These are phyloP conservation scores for Diadromus collaris DNA, from an alignment of 2,888 invertebrate species.

Conservation along the genomic window DNA sequence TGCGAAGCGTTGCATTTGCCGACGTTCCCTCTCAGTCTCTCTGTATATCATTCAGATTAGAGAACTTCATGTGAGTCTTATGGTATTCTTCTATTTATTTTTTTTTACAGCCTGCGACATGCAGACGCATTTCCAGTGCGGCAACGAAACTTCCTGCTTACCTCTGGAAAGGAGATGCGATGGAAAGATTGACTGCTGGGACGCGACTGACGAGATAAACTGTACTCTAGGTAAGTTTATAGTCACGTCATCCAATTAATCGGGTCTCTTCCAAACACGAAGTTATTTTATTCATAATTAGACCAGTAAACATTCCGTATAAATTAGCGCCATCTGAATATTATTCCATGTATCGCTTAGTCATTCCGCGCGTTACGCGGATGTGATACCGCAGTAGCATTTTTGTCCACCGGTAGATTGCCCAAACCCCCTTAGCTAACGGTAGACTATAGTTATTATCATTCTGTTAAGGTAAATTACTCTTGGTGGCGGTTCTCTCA, in stretches of 20 bases:
- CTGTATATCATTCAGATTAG: neutral
- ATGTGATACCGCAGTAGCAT: neutral
- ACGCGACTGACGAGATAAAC: conserved; percentile 87
- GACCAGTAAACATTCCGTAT: neutral
- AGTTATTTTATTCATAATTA: neutral
- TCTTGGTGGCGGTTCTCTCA: conserved; percentile 46
- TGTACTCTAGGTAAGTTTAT: conserved; percentile 84
- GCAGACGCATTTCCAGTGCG: conserved; percentile 87
- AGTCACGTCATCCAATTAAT: neutral
- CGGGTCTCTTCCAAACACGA: neutral
- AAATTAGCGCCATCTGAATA: neutral
- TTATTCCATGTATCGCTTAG: conserved; percentile 7
- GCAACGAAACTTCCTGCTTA: conserved; percentile 88
- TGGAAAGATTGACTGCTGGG: conserved; percentile 89
- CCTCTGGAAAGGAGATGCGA: conserved; percentile 86
- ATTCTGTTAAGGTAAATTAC: conserved; percentile 8
- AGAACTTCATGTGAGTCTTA: neutral
- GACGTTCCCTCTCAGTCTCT: neutral
- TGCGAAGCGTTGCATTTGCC: neutral
- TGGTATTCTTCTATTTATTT: neutral
- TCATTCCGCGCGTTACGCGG: conserved; percentile 11
- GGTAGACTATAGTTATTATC: conserved; percentile 19
- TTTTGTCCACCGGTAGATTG: neutral
- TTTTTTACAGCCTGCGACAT: conserved; percentile 84
- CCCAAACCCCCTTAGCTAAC: neutral